Conservation (phyloP, 2,797 vertebrate genomes). For the Eulemur rubriventer region DNA sequence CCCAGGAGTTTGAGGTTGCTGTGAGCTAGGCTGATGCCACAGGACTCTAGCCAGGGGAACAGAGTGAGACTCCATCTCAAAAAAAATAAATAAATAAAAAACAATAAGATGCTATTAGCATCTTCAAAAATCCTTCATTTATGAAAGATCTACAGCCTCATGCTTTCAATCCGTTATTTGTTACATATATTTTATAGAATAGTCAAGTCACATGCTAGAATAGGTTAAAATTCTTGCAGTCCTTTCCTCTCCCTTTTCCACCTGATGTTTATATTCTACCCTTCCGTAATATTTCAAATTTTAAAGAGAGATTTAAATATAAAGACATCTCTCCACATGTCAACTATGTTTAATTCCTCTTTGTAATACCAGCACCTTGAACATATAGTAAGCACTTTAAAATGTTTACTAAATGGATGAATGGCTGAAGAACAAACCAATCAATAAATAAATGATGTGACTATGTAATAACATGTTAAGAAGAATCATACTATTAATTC, state of each 20-base stretch:
- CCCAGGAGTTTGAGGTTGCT: no score
- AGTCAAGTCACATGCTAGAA: neutral
- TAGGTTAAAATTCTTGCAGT: neutral
- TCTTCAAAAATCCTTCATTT: slow-evolving; percentile 25
- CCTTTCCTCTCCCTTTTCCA: neutral
- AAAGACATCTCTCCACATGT: neutral
- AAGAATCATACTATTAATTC: slow-evolving; percentile 7
- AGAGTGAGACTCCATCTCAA: no score
- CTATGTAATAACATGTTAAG: neutral
- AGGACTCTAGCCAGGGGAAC: no score
- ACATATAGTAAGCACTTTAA: slow-evolving; percentile 13
- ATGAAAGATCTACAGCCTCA: neutral
- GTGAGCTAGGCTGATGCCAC: no score
- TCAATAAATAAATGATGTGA: neutral
- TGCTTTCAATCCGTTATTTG: slow-evolving; percentile 3
- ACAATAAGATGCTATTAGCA: neutral
- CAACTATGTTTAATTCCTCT: neutral
- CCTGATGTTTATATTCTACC: neutral
- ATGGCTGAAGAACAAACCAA: slow-evolving; percentile 37
- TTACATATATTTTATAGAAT: slow-evolving; percentile 31
- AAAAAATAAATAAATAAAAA: neutral
- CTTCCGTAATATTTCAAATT: slow-evolving; percentile 1
- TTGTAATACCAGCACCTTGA: neutral
- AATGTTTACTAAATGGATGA: slow-evolving; percentile 36
- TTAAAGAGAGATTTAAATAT: slow-evolving; percentile 22